Percentiles rank a stretch among this genome's conserved stretches.
Conservation (phyloP, 2,888 invertebrate genomes). For the Diachrysia chrysitis region DNA sequence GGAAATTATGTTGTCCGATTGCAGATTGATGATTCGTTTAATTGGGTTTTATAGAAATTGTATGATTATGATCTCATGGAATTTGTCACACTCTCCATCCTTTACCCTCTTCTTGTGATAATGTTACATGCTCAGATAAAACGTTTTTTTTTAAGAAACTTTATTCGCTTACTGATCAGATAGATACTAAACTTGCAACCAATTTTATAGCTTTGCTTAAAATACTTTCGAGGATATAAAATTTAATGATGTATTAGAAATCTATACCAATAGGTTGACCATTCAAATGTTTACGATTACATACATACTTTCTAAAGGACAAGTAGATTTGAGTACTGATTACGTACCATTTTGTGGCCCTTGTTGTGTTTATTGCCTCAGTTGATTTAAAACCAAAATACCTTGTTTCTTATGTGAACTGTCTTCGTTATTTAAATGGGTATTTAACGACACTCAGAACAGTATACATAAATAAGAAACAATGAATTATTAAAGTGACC, state of each 20-base stretch:
- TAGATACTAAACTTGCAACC: neutral
- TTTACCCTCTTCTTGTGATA: neutral
- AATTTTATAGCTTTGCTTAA: neutral
- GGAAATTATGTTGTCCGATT: constrained; percentile 22
- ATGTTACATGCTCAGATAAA: no score
- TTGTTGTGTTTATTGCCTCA: neutral
- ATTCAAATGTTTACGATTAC: neutral
- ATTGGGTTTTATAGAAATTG: constrained; percentile 7
- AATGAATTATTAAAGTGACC: no score
- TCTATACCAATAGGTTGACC: neutral
- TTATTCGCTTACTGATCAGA: neutral
- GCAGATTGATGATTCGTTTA: constrained; percentile 29
- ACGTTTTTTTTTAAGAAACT: neutral
- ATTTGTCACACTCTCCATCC: constrained; percentile 15
- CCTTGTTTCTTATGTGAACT: neutral
- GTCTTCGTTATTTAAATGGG: neutral
- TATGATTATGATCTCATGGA: constrained; percentile 17
- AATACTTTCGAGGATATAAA: neutral
- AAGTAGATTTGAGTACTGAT: neutral
- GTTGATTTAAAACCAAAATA: neutral
- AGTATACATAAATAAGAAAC: neutral
- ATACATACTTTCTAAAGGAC: neutral
- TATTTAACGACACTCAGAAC: neutral
- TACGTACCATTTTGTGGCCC: neutral
- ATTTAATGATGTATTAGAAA: constrained; percentile 2